Evolutionary conservation across 2,888 invertebrate species (phyloP).

Genomic region (Amphipyra berbera): DNA sequence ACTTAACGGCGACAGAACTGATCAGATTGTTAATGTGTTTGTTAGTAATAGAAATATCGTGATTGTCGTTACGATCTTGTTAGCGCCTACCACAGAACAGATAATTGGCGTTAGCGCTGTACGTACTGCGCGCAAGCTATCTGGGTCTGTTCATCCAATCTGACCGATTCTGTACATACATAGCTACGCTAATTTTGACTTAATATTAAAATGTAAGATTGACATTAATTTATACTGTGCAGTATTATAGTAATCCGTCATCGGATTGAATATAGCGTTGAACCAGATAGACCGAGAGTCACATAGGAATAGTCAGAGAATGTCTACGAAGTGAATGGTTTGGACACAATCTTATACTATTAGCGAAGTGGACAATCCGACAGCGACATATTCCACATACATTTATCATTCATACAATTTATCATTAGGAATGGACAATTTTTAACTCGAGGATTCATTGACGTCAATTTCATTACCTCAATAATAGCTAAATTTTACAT

Average conservation of each 20-base stretch:
- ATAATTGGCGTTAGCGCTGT: background rate
- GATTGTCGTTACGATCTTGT: conserved; percentile 19
- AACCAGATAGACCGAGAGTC: conserved; percentile 61
- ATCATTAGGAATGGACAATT: conserved; percentile 79
- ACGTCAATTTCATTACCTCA: conserved; percentile 71
- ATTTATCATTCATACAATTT: conserved; percentile 66
- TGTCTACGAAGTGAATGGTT: conserved; percentile 69
- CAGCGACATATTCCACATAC: conserved; percentile 70
- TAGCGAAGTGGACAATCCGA: conserved; percentile 78
- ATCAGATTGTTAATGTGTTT: conserved; percentile 67
- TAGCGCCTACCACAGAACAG: conserved; percentile 3
- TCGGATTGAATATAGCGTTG: conserved; percentile 62
- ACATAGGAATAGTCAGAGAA: conserved; percentile 57
- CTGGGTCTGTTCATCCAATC: conserved; percentile 59
- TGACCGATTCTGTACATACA: conserved; percentile 74
- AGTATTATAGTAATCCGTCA: conserved; percentile 67
- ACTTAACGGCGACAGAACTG: conserved; percentile 68
- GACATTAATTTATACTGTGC: conserved; percentile 78
- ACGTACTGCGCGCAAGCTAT: conserved; percentile 17
- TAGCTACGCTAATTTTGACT: conserved; percentile 76
- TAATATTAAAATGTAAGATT: conserved; percentile 79
- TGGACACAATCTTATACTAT: conserved; percentile 73
- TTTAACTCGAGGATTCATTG: conserved; percentile 69
- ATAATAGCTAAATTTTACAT: conserved; percentile 67
- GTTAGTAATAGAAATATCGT: conserved; percentile 22